Percentiles rank a stretch among this genome's conserved stretches.
Evolutionary conservation across 2,888 invertebrate species (phyloP).

Genomic region (Ommatoiulus sabulosus): DNA sequence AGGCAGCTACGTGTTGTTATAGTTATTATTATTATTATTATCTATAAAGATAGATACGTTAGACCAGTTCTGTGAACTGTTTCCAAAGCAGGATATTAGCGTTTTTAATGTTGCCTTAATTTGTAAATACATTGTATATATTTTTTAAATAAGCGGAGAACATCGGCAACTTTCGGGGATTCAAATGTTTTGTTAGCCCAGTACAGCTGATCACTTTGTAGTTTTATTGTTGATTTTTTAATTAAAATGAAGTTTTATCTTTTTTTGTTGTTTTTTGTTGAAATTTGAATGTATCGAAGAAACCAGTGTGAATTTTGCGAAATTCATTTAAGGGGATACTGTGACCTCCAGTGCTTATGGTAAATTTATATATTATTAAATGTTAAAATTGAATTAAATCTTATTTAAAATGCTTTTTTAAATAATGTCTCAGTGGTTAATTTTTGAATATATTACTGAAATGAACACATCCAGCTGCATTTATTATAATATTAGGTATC

Average conservation of each 20-base stretch:
- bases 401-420: too few relatives aligned
- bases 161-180: slow-evolving; percentile 22
- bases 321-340: too few relatives aligned
- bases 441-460: too few relatives aligned
- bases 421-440: too few relatives aligned
- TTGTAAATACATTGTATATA: background rate
- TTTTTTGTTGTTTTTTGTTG: background rate
- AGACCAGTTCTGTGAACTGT: slow-evolving; percentile 53
- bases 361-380: too few relatives aligned
- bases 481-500: too few relatives aligned
- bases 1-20: background rate
- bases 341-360: too few relatives aligned
- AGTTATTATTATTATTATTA: slow-evolving; percentile 31
- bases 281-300: too few relatives aligned
- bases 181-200: background rate
- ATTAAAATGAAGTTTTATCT: slow-evolving; percentile 33
- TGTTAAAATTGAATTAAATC: too few relatives aligned
- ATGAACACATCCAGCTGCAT: too few relatives aligned
- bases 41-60: slow-evolving; percentile 47
- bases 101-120: slow-evolving; percentile 16
- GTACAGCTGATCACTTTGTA: background rate
- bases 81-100: slow-evolving; percentile 14
- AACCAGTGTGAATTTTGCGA: too few relatives aligned
- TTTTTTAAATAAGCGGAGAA: slow-evolving; percentile 11
- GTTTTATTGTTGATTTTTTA: slow-evolving; percentile 31